Conservation (phyloP, 2,888 invertebrate species). For the Eristalis pertinax region DNA sequence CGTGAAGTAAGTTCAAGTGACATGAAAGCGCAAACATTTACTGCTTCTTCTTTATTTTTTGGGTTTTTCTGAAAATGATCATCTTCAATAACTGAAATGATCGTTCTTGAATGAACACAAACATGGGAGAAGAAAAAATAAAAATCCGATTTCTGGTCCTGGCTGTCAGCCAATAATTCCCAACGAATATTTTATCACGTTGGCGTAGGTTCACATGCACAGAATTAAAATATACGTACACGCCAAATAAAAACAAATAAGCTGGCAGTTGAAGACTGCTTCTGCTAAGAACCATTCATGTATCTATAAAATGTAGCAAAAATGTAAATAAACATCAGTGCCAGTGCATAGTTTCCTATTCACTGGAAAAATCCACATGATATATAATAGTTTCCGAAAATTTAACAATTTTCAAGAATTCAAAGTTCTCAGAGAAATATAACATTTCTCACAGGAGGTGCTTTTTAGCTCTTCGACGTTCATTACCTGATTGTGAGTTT, state of each 20-base stretch:
- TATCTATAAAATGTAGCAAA: constrained; percentile 45
- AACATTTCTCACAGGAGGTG: constrained; percentile 7
- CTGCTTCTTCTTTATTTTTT: constrained; percentile 34
- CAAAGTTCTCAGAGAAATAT: constrained; percentile 1
- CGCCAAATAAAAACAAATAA: constrained; percentile 39
- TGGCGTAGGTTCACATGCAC: constrained; percentile 19
- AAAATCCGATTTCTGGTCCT: constrained; percentile 19
- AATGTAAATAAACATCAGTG: constrained; percentile 53
- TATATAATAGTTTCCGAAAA: not conserved
- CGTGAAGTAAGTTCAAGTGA: constrained; percentile 45
- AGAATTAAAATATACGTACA: constrained; percentile 11
- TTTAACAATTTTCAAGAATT: constrained; percentile 2
- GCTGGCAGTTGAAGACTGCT: not conserved
- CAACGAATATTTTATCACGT: constrained; percentile 33
- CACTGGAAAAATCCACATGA: not conserved
- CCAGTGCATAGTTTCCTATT: not conserved
- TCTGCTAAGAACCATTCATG: constrained; percentile 38
- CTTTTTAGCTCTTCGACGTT: constrained; percentile 22
- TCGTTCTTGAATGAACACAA: constrained; percentile 55
- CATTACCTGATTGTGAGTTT: constrained; percentile 34
- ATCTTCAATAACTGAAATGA: constrained; percentile 61
- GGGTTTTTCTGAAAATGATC: constrained; percentile 20
- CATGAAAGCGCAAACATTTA: constrained; percentile 56
- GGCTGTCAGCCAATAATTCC: constrained; percentile 48
- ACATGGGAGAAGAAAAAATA: constrained; percentile 29